Evolutionary conservation across 2,113 vertebrate genomes (phyloP), one percentile per base, ranked within the genome.

Genomic region (Istiophorus platypterus): DNA sequence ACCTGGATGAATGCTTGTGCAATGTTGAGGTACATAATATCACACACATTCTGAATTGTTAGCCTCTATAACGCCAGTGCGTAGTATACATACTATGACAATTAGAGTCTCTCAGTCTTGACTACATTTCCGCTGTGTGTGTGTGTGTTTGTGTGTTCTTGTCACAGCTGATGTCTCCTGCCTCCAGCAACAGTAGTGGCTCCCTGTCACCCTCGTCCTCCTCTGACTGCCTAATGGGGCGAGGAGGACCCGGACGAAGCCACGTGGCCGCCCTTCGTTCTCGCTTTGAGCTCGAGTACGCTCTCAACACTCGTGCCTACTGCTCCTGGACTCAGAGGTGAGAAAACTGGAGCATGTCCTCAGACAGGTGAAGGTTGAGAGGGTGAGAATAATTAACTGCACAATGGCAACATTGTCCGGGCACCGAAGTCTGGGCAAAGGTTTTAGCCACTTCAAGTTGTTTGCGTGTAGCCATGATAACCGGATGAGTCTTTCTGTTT

Each of bases 131-230:
- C 42, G 15, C 1, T 49, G 5, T 56, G 13, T 52, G 10, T 31
- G n/a, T 77, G 2, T 52, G 27, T 45, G 26, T 56, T 26, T 69
- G 26, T 68, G 22, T 52, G 41, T 59, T 76, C 10, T 24, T 31
- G 68, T 31, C 45, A 1, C 91, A 99, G 97, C 54, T 99, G 65
- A 98, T 99, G 97, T 99, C 97, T 79, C 97, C 97, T 13, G 95
- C 96, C 45, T 99, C 97, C 64, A 98, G 97, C 89, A 99, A 97
- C 89, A 99, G 98, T 94, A 99, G 97, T 0, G 97, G 97, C 1
- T 99, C 97, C 27, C 94, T 98, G 70, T 99, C 97, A 0, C 97
- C 97, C 26, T 97, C 96, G 2, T 96, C 96, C 0, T 99, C 97
- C 7, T 97, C 96, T 0, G 97, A 98, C 91, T 97, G 97, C 14